Conservation (phyloP, 2,888 invertebrate species). For the Agriopis marginaria region DNA sequence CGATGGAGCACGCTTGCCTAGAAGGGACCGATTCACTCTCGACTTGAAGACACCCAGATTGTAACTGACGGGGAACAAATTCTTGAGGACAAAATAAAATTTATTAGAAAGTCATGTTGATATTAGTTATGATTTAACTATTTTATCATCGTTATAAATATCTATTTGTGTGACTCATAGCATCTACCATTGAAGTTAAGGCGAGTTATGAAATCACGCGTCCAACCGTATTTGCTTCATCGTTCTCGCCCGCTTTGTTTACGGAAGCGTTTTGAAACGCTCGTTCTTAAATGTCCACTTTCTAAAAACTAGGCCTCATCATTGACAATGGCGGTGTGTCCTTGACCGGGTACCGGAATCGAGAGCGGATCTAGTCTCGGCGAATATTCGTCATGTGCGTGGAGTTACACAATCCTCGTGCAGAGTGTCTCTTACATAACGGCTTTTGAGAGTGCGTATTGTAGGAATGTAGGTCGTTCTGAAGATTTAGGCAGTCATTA, state of each 20-base stretch:
- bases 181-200: neutral
- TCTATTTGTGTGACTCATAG: neutral
- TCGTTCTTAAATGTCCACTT: slow-evolving; percentile 26
- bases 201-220: slow-evolving; percentile 20
- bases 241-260: slow-evolving; percentile 33
- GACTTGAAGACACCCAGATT: too few species aligned
- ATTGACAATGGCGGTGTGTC: slow-evolving; percentile 30
- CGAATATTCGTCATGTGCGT: slow-evolving; percentile 11
- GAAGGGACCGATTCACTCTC: too few species aligned
- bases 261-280: slow-evolving; percentile 32
- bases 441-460: slow-evolving; percentile 30
- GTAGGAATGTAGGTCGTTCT: slow-evolving; percentile 29
- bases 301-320: slow-evolving; percentile 32
- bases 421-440: slow-evolving; percentile 28
- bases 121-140: too few species aligned
- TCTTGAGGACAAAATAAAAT: too few species aligned
- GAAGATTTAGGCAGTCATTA: slow-evolving; percentile 33
- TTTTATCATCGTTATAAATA: neutral
- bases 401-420: slow-evolving; percentile 28
- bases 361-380: slow-evolving; percentile 33
- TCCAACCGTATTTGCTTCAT: slow-evolving; percentile 26
- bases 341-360: slow-evolving; percentile 33
- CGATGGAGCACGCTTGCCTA: too few species aligned
- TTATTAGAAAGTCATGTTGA: too few species aligned
- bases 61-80: too few species aligned